A percentile compares a stretch with the other conserved stretches of the same genome.
These are phyloP conservation scores for Xenopus tropicalis DNA, from an alignment of 2,113 vertebrate genomes.

Conservation along the genomic window DNA sequence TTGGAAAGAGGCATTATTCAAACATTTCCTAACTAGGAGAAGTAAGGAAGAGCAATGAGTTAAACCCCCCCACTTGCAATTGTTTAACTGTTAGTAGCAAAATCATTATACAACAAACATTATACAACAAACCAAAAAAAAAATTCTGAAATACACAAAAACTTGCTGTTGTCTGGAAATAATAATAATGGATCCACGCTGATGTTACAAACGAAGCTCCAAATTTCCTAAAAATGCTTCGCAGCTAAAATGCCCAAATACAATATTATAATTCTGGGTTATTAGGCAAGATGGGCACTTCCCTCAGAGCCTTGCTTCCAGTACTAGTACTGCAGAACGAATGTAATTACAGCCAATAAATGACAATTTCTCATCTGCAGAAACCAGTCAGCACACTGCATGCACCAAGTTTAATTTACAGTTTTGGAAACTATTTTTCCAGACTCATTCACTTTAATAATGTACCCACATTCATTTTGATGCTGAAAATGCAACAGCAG, in stretches of 20 bases:
- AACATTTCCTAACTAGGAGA: no score
- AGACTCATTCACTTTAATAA: slow-evolving; percentile 41
- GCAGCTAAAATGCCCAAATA: neutral
- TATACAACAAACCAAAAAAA: no score
- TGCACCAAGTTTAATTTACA: slow-evolving; percentile 36
- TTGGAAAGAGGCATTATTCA: no score
- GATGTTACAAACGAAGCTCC: no score
- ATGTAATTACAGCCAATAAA: slow-evolving; percentile 10
- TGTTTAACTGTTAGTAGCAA: no score
- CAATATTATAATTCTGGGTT: neutral
- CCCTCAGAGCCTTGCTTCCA: neutral
- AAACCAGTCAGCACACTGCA: slow-evolving; percentile 17
- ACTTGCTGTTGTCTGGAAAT: no score
- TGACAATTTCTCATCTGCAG: slow-evolving; percentile 27
- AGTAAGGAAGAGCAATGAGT: no score
- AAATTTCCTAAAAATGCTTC: no score
- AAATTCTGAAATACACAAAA: no score
- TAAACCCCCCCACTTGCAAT: no score
- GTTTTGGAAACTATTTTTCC: slow-evolving; percentile 35
- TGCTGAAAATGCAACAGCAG: slow-evolving; percentile 31
- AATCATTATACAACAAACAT: no score
- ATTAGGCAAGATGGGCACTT: neutral
- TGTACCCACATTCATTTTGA: slow-evolving; percentile 24
- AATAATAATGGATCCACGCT: no score
- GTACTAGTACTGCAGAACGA: neutral